Percentiles rank a stretch among this genome's conserved stretches.
Conservation (phyloP, 2,888 invertebrate genomes). For the Troglohyphantes excavatus region DNA sequence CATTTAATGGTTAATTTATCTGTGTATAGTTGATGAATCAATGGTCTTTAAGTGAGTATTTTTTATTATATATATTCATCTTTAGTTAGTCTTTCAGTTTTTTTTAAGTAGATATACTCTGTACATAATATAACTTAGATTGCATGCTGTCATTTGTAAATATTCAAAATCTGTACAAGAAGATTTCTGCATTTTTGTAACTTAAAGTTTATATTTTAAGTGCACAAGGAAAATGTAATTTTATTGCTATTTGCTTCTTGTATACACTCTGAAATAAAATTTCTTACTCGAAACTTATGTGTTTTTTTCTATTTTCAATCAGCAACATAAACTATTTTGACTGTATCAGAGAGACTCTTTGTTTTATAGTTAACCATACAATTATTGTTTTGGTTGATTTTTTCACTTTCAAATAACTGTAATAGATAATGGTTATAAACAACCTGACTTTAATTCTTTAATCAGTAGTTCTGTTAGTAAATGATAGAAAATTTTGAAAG, state of each 20-base stretch:
- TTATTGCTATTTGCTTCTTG: conserved; percentile 13
- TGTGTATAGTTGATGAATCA: no score
- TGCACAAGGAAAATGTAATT: background rate
- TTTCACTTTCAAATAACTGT: background rate
- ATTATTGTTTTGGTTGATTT: background rate
- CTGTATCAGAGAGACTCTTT: background rate
- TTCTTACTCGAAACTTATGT: conserved; percentile 21
- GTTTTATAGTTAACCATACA: no score
- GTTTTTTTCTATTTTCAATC: conserved; percentile 22
- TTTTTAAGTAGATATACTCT: no score
- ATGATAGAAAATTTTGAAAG: no score
- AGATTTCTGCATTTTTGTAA: background rate
- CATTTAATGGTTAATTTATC: no score
- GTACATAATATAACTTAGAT: no score
- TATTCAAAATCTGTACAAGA: background rate
- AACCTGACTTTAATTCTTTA: background rate
- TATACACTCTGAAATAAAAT: conserved; percentile 31
- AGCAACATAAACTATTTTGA: background rate
- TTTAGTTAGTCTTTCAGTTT: no score
- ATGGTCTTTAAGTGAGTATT: no score
- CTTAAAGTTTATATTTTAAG: background rate
- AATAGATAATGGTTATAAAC: background rate
- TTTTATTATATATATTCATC: no score
- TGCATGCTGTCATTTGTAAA: background rate
- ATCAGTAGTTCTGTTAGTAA: no score